A percentile compares a stretch with the other conserved stretches of the same genome.
Conservation (phyloP, 2,113 vertebrate genomes). For the Tapirus terrestris region DNA sequence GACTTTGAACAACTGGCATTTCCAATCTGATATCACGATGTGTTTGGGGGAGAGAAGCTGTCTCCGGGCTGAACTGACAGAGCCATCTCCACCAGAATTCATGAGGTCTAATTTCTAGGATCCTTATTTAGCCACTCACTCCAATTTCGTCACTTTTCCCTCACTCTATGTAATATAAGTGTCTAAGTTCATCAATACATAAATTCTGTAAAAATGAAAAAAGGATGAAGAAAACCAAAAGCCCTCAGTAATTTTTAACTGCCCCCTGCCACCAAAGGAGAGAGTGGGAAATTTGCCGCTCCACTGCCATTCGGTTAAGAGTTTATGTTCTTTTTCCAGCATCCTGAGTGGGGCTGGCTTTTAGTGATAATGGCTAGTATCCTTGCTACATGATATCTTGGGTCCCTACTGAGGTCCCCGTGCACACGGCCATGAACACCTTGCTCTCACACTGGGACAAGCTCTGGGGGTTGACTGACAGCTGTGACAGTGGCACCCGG, state of each 20-base stretch:
- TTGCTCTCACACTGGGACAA: not conserved
- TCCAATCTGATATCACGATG: accelerated
- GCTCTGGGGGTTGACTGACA: not conserved
- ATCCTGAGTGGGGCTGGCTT: not conserved
- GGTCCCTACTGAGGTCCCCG: not conserved
- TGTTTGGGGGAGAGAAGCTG: not conserved
- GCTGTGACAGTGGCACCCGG: not conserved
- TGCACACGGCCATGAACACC: accelerated
- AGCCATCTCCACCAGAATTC: not conserved
- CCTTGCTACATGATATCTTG: accelerated
- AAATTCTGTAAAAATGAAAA: not conserved
- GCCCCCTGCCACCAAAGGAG: accelerated
- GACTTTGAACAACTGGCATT: accelerated
- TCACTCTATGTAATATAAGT: not conserved
- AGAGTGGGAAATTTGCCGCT: accelerated
- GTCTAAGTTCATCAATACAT: not conserved
- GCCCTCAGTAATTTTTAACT: not conserved
- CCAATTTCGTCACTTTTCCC: not conserved
- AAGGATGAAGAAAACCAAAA: not conserved
- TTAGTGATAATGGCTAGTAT: accelerated
- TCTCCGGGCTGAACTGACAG: not conserved
- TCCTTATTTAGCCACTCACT: not conserved
- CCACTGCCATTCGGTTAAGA: accelerated
- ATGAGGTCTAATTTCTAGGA: not conserved
- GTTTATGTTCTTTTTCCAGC: accelerated